Conservation (phyloP, 2,113 vertebrate species). For the Peromyscus californicus region DNA sequence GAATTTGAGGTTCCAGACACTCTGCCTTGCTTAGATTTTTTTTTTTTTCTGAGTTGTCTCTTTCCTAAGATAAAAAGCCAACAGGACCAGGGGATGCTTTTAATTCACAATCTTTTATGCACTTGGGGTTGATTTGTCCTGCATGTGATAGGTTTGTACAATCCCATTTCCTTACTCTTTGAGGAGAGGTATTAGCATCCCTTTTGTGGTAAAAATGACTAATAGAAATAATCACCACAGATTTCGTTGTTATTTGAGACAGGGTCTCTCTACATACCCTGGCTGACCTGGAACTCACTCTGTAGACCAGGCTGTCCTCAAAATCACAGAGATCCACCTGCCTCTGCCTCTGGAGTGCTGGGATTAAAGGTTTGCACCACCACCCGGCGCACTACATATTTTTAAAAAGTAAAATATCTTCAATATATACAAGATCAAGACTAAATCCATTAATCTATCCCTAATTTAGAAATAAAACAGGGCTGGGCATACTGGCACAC, state of each 20-base stretch:
- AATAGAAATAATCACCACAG: constrained; percentile 1
- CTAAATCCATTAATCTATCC: neutral
- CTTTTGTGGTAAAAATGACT: neutral
- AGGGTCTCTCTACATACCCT: neutral
- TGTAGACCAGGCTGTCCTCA: neutral
- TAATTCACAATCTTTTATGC: neutral
- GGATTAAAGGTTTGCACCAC: neutral
- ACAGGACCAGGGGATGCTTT: neutral
- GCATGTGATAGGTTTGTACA: neutral
- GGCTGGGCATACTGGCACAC: neutral
- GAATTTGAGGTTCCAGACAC: constrained; percentile 8
- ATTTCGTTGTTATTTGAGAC: neutral
- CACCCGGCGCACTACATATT: neutral
- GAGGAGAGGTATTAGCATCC: constrained; percentile 11
- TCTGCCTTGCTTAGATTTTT: constrained; percentile 15
- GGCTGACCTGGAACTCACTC: neutral
- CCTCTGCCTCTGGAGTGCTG: neutral
- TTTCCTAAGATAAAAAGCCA: constrained; percentile 58
- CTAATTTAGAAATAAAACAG: constrained; percentile 50
- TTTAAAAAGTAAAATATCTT: constrained; percentile 49
- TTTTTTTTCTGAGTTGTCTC: neutral
- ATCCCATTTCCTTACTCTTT: constrained; percentile 39
- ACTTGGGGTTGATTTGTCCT: constrained; percentile 50
- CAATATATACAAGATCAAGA: constrained; percentile 32
- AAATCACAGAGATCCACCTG: neutral